Conservation (phyloP, 2,797 vertebrate species). For the Bucorvus abyssinicus region DNA sequence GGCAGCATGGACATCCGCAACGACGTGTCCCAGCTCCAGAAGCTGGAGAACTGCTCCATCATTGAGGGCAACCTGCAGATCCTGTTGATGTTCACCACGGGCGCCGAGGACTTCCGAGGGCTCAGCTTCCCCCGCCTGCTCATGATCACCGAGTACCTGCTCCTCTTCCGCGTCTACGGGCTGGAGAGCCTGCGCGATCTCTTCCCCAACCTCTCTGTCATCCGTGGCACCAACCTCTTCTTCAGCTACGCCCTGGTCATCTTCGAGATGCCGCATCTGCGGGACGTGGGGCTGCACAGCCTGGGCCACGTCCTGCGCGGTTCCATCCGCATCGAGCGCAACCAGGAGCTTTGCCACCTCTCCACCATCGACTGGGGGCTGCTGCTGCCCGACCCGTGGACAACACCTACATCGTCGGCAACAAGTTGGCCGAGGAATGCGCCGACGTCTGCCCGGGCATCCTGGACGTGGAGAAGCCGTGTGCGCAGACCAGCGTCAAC, state of each 20-base stretch:
- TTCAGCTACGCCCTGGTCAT: constrained; percentile 80
- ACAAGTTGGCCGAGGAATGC: constrained; percentile 77
- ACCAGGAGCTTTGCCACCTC: constrained; percentile 82
- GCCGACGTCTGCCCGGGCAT: constrained; percentile 79
- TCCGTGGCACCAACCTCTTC: constrained; percentile 78
- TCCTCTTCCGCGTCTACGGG: constrained; percentile 81
- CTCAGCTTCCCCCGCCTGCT: constrained; percentile 80
- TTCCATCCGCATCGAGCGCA: constrained; percentile 78
- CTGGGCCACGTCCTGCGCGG: constrained; percentile 74
- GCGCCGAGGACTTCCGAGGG: constrained; percentile 72
- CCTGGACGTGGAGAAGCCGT: constrained; percentile 70
- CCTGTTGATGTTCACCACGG: constrained; percentile 80
- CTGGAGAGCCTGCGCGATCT: constrained; percentile 81
- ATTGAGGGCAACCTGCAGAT: constrained; percentile 82
- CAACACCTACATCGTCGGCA: constrained; percentile 77
- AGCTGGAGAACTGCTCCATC: constrained; percentile 81
- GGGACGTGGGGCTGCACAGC: constrained; percentile 76
- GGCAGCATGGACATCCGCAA: constrained; percentile 82
- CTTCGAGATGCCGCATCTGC: constrained; percentile 81
- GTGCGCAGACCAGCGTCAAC: constrained; percentile 65
- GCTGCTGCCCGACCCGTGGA: constrained; percentile 58
- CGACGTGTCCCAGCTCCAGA: constrained; percentile 73
- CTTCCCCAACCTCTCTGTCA: constrained; percentile 80
- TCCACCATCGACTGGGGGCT: constrained; percentile 83
- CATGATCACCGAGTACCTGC: constrained; percentile 81